Conservation (phyloP, 2,797 vertebrate genomes). For the Geotrypetes seraphini region DNA sequence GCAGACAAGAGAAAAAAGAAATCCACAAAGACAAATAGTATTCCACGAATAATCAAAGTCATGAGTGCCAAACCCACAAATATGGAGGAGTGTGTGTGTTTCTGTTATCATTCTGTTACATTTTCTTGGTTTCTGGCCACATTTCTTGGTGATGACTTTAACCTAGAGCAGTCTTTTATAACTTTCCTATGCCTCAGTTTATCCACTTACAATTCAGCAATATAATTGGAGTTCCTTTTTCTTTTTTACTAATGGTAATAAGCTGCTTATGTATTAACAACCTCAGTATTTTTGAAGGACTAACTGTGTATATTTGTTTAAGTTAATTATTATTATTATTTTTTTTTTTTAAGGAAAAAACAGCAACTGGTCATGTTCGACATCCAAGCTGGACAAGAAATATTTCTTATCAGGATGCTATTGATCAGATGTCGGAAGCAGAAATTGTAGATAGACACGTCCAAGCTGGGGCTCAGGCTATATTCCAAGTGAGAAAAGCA, state of each 20-base stretch:
- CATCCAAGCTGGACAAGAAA: conserved; percentile 59
- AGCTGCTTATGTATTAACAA: neutral
- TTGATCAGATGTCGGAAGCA: conserved; percentile 58
- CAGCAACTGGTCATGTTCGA: conserved; percentile 42
- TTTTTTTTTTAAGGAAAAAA: conserved; percentile 49
- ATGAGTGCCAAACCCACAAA: too few relatives aligned
- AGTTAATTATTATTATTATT: too few relatives aligned
- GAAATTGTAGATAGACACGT: conserved; percentile 75
- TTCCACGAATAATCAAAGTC: too few relatives aligned
- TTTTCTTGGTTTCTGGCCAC: too few relatives aligned
- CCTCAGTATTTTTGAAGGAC: conserved; percentile 7
- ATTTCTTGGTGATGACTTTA: too few relatives aligned
- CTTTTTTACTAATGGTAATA: neutral
- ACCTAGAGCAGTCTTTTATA: neutral
- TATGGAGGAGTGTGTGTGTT: too few relatives aligned
- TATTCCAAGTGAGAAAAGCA: conserved; percentile 71
- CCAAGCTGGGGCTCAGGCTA: conserved; percentile 80
- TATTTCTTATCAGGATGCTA: conserved; percentile 54
- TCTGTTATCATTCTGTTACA: too few relatives aligned
- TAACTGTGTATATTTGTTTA: neutral
- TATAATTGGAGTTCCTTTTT: neutral
- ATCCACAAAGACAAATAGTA: too few relatives aligned
- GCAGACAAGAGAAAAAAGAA: too few relatives aligned
- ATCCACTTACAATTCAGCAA: neutral
- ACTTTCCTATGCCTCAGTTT: neutral